A percentile compares a stretch with the other conserved stretches of the same genome.
Conservation (phyloP, 2,888 invertebrate genomes). For the Ethmia dodecea region DNA sequence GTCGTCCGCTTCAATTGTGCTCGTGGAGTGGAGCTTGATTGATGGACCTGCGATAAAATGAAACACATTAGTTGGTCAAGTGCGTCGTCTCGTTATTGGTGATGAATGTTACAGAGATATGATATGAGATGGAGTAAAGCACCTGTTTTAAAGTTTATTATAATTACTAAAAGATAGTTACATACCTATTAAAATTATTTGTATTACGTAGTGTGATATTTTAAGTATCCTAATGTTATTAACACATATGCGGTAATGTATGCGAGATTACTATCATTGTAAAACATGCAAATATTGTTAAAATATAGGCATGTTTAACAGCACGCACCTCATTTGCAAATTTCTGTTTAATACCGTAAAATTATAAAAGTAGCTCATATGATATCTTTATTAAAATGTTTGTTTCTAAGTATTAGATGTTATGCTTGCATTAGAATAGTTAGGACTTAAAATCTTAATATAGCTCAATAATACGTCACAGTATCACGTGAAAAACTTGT, state of each 20-base stretch:
- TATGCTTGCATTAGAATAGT: no score
- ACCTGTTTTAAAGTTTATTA: no score
- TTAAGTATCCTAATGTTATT: constrained; percentile 19
- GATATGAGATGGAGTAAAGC: no score
- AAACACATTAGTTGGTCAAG: constrained; percentile 76
- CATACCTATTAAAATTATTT: no score
- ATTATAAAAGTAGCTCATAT: no score
- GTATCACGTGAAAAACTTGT: constrained; percentile 15
- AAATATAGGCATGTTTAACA: constrained; percentile 19
- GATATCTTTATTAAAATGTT: no score
- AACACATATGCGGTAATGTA: no score
- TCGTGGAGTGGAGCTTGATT: constrained; percentile 70
- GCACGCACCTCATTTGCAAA: constrained; percentile 12
- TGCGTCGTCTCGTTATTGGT: constrained; percentile 63
- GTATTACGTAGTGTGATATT: no score
- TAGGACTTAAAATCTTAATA: no score
- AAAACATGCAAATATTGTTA: constrained; percentile 17
- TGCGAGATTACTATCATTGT: constrained; percentile 17
- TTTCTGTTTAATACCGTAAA: constrained; percentile 4
- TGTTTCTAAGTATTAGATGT: no score
- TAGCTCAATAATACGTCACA: no score
- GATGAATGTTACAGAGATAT: constrained; percentile 49
- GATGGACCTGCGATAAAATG: constrained; percentile 77
- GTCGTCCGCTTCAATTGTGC: constrained; percentile 71
- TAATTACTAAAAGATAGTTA: no score